Conservation (phyloP, 2,113 vertebrate species). For the Atlantisia rogersi region DNA sequence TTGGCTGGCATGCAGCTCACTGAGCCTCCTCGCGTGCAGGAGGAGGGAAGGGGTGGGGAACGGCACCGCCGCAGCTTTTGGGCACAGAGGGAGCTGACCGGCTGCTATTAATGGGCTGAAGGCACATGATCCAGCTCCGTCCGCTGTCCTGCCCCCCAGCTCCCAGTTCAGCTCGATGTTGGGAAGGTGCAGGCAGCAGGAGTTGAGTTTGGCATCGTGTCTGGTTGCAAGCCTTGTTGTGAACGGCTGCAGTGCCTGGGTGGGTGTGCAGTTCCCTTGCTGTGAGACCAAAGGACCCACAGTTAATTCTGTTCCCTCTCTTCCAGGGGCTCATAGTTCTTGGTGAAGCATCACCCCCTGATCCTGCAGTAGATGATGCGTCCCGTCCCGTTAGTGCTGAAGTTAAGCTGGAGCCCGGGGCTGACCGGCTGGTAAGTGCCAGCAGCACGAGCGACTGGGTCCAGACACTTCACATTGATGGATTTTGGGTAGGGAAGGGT, state of each 20-base stretch:
- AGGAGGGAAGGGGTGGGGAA: background rate
- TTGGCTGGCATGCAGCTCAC: background rate
- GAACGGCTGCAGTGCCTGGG: background rate
- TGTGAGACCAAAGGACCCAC: background rate
- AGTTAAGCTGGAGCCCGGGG: constrained; percentile 77
- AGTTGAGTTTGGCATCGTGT: background rate
- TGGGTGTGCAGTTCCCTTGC: background rate
- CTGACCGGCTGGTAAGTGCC: constrained; percentile 77
- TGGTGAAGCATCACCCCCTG: constrained; percentile 78
- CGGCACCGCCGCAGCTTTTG: rapidly evolving
- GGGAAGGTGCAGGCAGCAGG: background rate
- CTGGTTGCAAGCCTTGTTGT: background rate
- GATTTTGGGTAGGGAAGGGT: background rate
- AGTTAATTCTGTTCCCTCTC: constrained; percentile 6
- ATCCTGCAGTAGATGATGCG: constrained; percentile 66
- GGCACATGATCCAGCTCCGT: background rate
- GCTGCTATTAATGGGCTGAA: background rate
- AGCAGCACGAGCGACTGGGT: background rate
- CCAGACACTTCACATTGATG: rapidly evolving
- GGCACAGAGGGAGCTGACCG: background rate
- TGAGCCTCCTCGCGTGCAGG: background rate
- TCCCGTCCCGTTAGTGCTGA: constrained; percentile 70
- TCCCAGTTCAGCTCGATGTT: background rate
- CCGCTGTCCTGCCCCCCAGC: background rate
- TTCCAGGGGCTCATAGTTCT: constrained; percentile 89